Evolutionary conservation across 1,140 invertebrate species (phyloP), one percentile per base, ranked within the genome.

Genomic region (Goniozus legneri): DNA sequence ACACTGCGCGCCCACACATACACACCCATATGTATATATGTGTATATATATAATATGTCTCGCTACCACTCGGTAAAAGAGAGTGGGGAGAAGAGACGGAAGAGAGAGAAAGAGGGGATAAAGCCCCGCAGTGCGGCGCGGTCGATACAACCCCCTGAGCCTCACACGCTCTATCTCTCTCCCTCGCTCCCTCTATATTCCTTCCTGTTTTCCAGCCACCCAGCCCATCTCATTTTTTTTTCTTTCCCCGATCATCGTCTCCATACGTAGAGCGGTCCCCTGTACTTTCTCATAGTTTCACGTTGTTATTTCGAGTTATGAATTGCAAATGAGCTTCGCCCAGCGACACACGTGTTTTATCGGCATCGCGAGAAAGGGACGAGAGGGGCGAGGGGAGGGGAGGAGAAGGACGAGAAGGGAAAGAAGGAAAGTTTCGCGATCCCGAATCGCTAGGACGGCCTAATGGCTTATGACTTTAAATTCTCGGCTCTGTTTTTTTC

Each of bases 41-140:
- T n/a, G n/a, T n/a, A n/a, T n/a, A n/a, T n/a, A n/a, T n/a, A n/a
- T n/a, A n/a, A n/a, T n/a, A n/a, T n/a, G n/a, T n/a, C n/a, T n/a
- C n/a, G n/a, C n/a, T n/a, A n/a, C n/a, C n/a, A n/a, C n/a, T n/a
- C n/a, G 3, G 42, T 15, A 40, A 35, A 27, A 27, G 27, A 32
- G 1, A 20, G 18, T n/a, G 24, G 34, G 32, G 34, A 36, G 34
- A 39, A 32, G 24, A 12, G 31, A 2, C 24, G 21, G 42, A 22
- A 49, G 41, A 44, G 49, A 27, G 44, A 22, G 42, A 35, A 3
- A 22, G 44, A 59, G 64, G 71, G 70, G 69, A 67, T 67, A 71
- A 75, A 76, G 73, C 73, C 73, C 73, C 66, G 73, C 72, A 76
- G 72, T 76, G 73, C 73, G 72, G 69, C 72, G 71, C 69, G 73